Evolutionary conservation across 2,888 invertebrate species (phyloP), one percentile per base, ranked within the genome.

Genomic region (Pyrochroa serraticornis): DNA sequence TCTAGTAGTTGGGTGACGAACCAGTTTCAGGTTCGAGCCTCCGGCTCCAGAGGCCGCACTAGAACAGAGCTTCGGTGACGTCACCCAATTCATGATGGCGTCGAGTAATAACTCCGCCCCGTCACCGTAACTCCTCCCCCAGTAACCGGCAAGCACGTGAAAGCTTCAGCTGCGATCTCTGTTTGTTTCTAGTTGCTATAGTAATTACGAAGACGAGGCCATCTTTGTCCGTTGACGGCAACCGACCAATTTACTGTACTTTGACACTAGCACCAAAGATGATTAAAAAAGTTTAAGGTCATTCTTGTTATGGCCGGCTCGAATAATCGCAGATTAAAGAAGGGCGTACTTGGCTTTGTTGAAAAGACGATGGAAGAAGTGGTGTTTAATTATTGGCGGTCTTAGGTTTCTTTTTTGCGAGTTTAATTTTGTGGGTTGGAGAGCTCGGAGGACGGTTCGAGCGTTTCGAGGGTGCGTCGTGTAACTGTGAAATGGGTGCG

Each of bases 181-280:
- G 65, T 69, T 68, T 71, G 65, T 65, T 70, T 63, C 63, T 45
- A 58, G 75, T 75, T 68, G 67, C 71, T 68, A 75, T 75, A 69
- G 73, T 64, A 65, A 75, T 69, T 71, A 66, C 56, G 63, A 54
- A 46, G 47, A 65, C 65, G 69, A 50, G 47, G 71, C 71, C 73
- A 73, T 71, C 65, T 71, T 73, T 67, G 65, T 56, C 53, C 39
- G 54, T 46, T 45, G 39, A 41, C 47, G 42, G 32, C 46, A n/a
- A 38, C 45, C 37, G 45, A 54, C 51, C 58, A 59, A 51, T 62
- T 51, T 55, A 45, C n/a, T 13, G 7, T 7, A 39, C 38, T 46
- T 54, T 54, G 47, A 54, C 54, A 47, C 10, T 31, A 30, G 34
- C 42, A 46, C 35, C 31, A 33, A 35, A 55, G 47, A 50, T 56